Evolutionary conservation across 2,888 invertebrate genomes (phyloP), one percentile per base, ranked within the genome.

Genomic region (Trissolcus japonicus): DNA sequence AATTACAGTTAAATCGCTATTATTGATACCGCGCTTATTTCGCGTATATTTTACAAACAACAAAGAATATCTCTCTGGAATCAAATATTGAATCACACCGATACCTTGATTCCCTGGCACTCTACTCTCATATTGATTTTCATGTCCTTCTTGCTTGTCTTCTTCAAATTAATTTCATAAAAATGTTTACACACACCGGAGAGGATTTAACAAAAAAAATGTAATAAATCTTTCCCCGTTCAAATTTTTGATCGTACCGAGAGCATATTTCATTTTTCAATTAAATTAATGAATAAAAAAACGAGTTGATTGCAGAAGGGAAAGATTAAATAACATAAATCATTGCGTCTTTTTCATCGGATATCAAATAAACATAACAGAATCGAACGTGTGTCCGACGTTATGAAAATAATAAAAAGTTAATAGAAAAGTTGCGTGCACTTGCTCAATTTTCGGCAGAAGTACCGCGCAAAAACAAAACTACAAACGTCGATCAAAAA

Each of bases 91-190:
- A 74, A 74, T 62, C 61, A 67, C 62, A 74, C 67, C 62, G 67
- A 74, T 62, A 74, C 67, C 67, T 74, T 68, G 75, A 75, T 75
- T 68, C 75, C 55, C 48, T 75, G 63, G 57, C 50, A 63, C 75
- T 68, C 63, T 59, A 50, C 53, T n/a, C 40, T 62, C 41, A n/a
- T 75, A 75, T 75, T 75, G 75, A 75, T 75, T 75, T 75, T 63
- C 74, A 51, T 59, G 59, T 67, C 62, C 25, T 68, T 56, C 53
- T 62, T 68, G 68, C 75, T 68, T 63, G 63, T 63, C 63, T 75
- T 59, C 68, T 75, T 68, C 68, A 75, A 68, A 67, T 75, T 75
- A 75, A 68, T 75, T 68, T 75, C 62, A 75, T 75, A 67, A 68
- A 75, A 75, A 75, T 75, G 74, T 68, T 75, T 75, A 68, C 67